Evolutionary conservation across 2,888 invertebrate genomes (phyloP).

Genomic region (Amblyteles armatorius): DNA sequence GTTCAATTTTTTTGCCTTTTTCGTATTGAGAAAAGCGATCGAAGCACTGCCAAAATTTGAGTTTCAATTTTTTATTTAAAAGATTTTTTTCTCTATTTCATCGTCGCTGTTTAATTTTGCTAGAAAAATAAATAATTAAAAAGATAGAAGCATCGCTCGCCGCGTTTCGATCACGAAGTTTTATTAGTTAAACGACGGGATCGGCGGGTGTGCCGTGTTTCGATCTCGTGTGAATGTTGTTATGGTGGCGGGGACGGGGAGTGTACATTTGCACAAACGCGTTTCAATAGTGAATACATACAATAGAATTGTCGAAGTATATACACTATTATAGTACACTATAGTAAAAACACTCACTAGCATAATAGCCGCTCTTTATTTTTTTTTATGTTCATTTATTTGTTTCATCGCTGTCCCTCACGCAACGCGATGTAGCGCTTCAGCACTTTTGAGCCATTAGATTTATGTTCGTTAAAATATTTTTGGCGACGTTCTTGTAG

Average conservation of each 20-base stretch:
- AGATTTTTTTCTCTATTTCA: conserved; percentile 21
- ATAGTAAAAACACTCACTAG: conserved; percentile 16
- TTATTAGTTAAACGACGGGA: conserved; percentile 47
- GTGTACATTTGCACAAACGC: conserved; percentile 49
- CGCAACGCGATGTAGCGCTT: conserved; percentile 55
- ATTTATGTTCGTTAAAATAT: conserved; percentile 6
- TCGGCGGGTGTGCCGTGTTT: conserved; percentile 47
- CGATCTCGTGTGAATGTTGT: conserved; percentile 39
- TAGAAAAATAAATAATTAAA: conserved; percentile 7
- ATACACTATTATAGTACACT: conserved; percentile 15
- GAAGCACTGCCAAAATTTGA: conserved; percentile 62
- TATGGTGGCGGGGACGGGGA: background rate
- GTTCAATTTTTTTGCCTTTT: conserved; percentile 83
- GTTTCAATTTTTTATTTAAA: conserved; percentile 47
- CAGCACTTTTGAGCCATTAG: conserved; percentile 16
- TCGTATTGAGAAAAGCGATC: conserved; percentile 53
- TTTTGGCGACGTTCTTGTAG: conserved; percentile 84
- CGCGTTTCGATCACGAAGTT: conserved; percentile 61
- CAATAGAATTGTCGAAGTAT: conserved; percentile 14
- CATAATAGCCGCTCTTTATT: conserved; percentile 10
- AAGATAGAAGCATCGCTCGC: conserved; percentile 45
- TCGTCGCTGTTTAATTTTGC: conserved; percentile 34
- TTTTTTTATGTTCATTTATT: conserved; percentile 5
- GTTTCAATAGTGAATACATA: conserved; percentile 24
- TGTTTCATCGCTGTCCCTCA: conserved; percentile 37